A percentile compares a stretch with the other conserved stretches of the same genome.
Evolutionary conservation across 2,888 invertebrate genomes (phyloP).

Genomic region (Drosophila trichaetosa): DNA sequence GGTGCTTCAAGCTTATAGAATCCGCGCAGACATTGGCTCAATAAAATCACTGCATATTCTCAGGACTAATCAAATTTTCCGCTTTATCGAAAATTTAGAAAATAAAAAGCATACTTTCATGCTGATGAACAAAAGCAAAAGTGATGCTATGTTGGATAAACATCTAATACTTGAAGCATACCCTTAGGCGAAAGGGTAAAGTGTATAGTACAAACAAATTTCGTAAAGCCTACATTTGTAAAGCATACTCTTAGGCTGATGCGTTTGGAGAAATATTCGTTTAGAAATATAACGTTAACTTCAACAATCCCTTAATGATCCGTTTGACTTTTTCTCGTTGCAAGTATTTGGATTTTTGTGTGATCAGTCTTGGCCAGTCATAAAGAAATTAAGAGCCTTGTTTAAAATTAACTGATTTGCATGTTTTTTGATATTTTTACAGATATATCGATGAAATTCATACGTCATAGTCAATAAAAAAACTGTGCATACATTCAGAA

Average conservation of each 20-base stretch:
- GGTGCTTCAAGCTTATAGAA: background rate
- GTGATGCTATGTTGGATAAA: background rate
- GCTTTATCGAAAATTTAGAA: background rate
- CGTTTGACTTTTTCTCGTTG: background rate
- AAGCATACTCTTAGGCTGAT: too few species aligned
- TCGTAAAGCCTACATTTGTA: background rate
- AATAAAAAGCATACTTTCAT: background rate
- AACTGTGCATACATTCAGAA: conserved; percentile 15
- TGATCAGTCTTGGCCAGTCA: background rate
- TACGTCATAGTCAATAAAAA: background rate
- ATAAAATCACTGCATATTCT: conserved; percentile 2
- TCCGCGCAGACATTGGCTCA: background rate
- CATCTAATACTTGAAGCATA: background rate
- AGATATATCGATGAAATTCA: background rate
- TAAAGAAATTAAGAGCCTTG: background rate
- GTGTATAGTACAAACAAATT: background rate
- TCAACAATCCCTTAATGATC: background rate
- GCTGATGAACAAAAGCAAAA: background rate
- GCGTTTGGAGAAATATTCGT: too few species aligned
- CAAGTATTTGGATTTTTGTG: background rate
- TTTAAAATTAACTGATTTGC: background rate
- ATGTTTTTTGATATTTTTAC: background rate
- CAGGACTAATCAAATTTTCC: background rate
- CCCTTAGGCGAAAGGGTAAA: background rate
- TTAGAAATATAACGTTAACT: background rate